Percentiles rank a stretch among this genome's conserved stretches.
phyloP scores from a whole-genome alignment of 1,140 invertebrate species.

The Drosophila elegans region DNA sequence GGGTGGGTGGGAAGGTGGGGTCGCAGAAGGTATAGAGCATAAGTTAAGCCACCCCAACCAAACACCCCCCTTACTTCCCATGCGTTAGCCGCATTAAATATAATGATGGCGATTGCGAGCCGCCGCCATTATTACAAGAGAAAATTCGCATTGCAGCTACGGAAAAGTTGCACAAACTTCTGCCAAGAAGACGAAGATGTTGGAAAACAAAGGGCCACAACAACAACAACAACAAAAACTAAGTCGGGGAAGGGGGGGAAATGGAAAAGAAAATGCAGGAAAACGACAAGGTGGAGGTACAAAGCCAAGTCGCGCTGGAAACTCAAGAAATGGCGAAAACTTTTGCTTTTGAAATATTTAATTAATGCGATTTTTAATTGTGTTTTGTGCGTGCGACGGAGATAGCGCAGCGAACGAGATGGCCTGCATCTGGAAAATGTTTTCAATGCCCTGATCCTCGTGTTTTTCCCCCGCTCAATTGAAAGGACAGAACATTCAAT shows the following conservation, averaged over 20 bases:
- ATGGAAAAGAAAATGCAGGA: constrained; percentile 8
- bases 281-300: not conserved
- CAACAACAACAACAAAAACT: constrained; percentile 27
- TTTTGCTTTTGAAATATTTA: constrained; percentile 82
- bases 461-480: constrained; percentile 12
- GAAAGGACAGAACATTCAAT: constrained; percentile 63
- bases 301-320: constrained; percentile 55
- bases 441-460: not conserved
- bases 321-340: constrained; percentile 74
- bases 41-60: constrained; percentile 45
- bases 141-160: constrained; percentile 70
- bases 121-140: constrained; percentile 69
- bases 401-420: not conserved
- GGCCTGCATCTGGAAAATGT: constrained; percentile 20
- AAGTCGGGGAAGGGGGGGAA: not conserved
- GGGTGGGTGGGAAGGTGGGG: not conserved
- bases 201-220: constrained; percentile 63
- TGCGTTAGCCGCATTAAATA: constrained; percentile 79
- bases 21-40: constrained; percentile 38
- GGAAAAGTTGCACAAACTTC: constrained; percentile 76
- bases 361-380: constrained; percentile 82
- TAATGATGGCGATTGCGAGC: constrained; percentile 75
- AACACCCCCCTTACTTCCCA: constrained; percentile 6
- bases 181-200: constrained; percentile 40
- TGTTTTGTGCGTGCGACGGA: constrained; percentile 41